phyloP scores from a whole-genome alignment of 2,888 invertebrate genomes.

The Tryphoninae sp. region DNA sequence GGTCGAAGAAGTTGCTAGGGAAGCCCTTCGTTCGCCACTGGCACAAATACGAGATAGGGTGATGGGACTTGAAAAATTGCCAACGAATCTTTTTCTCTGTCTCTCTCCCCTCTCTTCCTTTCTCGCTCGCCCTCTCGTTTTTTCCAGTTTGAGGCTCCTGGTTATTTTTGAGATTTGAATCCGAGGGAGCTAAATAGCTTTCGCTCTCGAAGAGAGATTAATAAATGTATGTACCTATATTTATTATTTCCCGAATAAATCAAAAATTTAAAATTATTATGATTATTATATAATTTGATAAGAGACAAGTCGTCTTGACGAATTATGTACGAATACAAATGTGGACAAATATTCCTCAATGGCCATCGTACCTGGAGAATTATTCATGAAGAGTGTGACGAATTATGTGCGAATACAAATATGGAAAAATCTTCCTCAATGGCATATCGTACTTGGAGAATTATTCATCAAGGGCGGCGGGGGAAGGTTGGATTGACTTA shows the following conservation, averaged over 20 bases:
- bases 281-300: neutral
- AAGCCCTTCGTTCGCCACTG: conserved; percentile 3
- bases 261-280: neutral
- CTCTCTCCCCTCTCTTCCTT: neutral
- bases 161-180: neutral
- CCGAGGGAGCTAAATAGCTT: neutral
- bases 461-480: neutral
- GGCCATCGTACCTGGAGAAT: too few relatives aligned
- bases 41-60: conserved; percentile 1
- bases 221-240: neutral
- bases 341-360: too few relatives aligned
- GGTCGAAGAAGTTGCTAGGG: conserved; percentile 18
- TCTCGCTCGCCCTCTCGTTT: neutral
- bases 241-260: neutral
- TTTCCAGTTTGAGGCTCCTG: neutral
- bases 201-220: neutral
- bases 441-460: too few relatives aligned
- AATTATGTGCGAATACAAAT: too few relatives aligned
- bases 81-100: conserved; percentile 40
- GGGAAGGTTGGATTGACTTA: neutral
- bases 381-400: neutral
- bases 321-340: too few relatives aligned
- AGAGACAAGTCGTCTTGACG: too few relatives aligned
- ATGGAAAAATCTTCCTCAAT: too few relatives aligned
- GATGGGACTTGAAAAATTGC: conserved; percentile 50